phyloP scores from a whole-genome alignment of 2,113 vertebrate species.

The Oryzias javanicus region DNA sequence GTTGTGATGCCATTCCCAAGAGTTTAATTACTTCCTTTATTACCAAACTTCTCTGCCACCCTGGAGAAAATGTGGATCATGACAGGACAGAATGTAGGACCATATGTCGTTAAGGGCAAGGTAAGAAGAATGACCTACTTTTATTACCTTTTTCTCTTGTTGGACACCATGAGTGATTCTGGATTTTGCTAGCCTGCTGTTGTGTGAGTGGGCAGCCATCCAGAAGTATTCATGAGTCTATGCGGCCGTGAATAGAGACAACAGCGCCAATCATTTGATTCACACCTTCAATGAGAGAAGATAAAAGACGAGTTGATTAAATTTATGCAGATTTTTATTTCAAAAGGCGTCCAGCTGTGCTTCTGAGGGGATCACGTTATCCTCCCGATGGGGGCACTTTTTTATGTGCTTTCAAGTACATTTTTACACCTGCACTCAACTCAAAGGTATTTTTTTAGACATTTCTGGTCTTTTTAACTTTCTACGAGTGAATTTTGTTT shows the following conservation, averaged over 20 bases:
- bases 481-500: no score
- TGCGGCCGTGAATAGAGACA: conserved; percentile 33
- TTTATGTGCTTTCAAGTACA: background rate
- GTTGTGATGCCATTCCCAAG: conserved; percentile 36
- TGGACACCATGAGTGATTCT: conserved; percentile 16
- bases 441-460: no score
- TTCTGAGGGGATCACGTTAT: conserved; percentile 57
- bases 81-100: background rate
- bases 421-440: conserved; percentile 3
- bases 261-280: conserved; percentile 24
- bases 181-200: conserved; percentile 5
- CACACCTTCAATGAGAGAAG: conserved; percentile 44
- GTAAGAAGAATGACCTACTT: conserved; percentile 1
- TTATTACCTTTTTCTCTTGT: conserved; percentile 28
- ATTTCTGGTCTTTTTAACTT: no score
- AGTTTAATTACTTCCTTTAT: conserved; percentile 45
- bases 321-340: conserved; percentile 69
- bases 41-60: conserved; percentile 16
- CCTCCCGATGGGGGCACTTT: conserved; percentile 49
- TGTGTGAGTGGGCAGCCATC: conserved; percentile 2
- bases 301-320: conserved; percentile 56
- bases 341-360: conserved; percentile 65
- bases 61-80: conserved; percentile 3
- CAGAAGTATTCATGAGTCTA: conserved; percentile 48
- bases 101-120: conserved; percentile 12